phyloP scores from a whole-genome alignment of 2,113 vertebrate genomes.

The Micronycteris hirsuta region DNA sequence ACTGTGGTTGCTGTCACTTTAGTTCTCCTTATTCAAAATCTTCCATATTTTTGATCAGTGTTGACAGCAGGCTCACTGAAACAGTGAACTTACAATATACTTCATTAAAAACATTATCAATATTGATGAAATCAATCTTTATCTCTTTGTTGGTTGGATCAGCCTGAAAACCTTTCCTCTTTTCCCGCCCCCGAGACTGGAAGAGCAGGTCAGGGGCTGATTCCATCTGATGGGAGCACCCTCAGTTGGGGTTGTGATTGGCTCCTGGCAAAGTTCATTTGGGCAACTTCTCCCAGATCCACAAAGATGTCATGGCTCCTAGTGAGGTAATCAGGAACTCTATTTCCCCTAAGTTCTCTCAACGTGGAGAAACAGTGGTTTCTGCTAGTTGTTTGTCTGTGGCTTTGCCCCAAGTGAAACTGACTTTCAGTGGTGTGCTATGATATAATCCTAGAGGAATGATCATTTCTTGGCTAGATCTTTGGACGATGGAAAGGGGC shows the following conservation, averaged over 20 bases:
- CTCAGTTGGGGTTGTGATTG: background rate
- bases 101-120: background rate
- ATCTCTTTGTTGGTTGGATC: background rate
- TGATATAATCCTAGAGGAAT: background rate
- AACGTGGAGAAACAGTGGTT: background rate
- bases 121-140: background rate
- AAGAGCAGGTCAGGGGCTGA: background rate
- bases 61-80: background rate
- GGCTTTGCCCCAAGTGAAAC: background rate
- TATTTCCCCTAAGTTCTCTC: background rate
- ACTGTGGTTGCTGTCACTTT: background rate
- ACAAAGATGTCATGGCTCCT: background rate
- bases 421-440: background rate
- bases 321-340: background rate
- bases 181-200: background rate
- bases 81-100: background rate
- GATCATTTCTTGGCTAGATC: background rate
- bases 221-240: background rate
- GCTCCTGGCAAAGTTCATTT: background rate
- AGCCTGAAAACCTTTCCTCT: background rate
- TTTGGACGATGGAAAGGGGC: background rate
- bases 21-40: background rate
- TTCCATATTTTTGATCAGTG: background rate
- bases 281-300: background rate
- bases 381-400: background rate